These are phyloP conservation scores for Tipula helvola DNA, from an alignment of 2,888 invertebrate genomes.

Conservation along the genomic window DNA sequence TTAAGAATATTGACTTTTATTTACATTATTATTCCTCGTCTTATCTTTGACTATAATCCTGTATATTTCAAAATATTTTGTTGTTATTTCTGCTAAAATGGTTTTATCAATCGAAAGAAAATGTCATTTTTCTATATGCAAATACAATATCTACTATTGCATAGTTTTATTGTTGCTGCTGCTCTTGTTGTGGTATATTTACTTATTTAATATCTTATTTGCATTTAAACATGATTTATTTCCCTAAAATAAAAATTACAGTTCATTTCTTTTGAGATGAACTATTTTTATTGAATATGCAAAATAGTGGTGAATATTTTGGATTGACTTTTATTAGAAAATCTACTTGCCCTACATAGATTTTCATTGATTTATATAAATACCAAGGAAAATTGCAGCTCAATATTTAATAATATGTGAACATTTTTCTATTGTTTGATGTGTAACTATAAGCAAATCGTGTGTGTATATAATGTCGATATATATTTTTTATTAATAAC, in stretches of 20 bases:
- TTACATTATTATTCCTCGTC: not conserved
- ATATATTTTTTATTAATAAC: too few species aligned
- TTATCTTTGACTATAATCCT: not conserved
- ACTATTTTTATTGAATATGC: not conserved
- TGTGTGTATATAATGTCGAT: too few species aligned
- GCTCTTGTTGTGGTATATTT: not conserved
- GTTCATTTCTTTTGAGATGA: not conserved
- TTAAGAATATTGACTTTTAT: constrained; percentile 4
- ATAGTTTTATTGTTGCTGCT: not conserved
- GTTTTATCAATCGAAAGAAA: not conserved
- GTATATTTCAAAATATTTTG: not conserved
- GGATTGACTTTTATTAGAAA: too few species aligned
- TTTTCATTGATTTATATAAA: too few species aligned
- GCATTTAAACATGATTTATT: not conserved
- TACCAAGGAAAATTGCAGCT: too few species aligned
- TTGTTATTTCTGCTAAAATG: not conserved
- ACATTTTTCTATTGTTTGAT: too few species aligned
- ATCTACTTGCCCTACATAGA: too few species aligned
- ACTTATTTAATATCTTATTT: not conserved
- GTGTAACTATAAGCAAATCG: too few species aligned
- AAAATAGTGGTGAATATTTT: not conserved
- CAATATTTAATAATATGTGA: too few species aligned
- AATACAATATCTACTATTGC: not conserved
- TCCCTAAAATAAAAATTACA: not conserved
- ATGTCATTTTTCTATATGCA: not conserved